Evolutionary conservation across 2,888 invertebrate species (phyloP), one percentile per base, ranked within the genome.

Genomic region (Fragum fragum): DNA sequence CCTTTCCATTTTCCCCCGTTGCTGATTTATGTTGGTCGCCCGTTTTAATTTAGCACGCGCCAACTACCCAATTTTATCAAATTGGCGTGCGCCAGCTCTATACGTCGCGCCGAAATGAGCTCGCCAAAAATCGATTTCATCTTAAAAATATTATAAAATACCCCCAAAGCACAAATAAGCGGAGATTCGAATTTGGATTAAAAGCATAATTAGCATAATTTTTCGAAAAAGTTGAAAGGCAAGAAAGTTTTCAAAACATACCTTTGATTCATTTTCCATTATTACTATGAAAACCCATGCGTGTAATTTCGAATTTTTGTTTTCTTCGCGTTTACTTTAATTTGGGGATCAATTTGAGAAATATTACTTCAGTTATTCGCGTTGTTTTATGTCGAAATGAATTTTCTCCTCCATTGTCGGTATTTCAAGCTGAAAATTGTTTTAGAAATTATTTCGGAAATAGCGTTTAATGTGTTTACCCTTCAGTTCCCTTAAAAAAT

Each of bases 371-470:
- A 66, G 66, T 66, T 66, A 66, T 39, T 66, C 21, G 66, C 66
- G n/a, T 66, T 66, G 66, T 66, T 66, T 66, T 66, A 66, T 66
- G 66, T 39, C 39, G 66, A 66, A 66, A 66, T 42, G 42, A 66
- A 66, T 66, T 63, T 66, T 39, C 66, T 23, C 26, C 14, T 66
- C 42, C 42, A 66, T 66, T 66, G 66, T 66, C 6, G 23, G 23
- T 66, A 66, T 26, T 42, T 21, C 39, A 21, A 29, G 23, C 66
- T 18, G 39, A 3, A 42, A 66, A 66, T 66, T 39, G 32, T 42
- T 66, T 66, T 42, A 6, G 16, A 42, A 42, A 42, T 66, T 23
- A 39, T 66, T 66, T 66, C 42, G 21, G 26, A 66, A 66, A 21
- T 66, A 66, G 66, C 66, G 66, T 66, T 66, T 42, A 66, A 66